Evolutionary conservation across 2,113 vertebrate genomes (phyloP), one percentile per base, ranked within the genome.

Genomic region (Progne subis): DNA sequence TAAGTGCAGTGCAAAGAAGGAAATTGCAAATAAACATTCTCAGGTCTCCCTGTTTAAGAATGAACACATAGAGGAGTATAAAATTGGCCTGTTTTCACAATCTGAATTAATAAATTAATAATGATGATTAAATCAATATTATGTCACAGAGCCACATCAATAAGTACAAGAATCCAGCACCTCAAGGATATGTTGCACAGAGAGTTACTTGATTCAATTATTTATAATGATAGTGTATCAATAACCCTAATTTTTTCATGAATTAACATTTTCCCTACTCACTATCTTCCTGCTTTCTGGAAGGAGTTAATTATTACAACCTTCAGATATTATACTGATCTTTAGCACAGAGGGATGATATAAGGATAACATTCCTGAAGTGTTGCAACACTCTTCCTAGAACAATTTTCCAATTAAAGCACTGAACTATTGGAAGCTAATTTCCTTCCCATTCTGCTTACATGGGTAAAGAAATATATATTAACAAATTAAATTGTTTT

Each of bases 101-200:
- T 71, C 37, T 90, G 79, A 97, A 85, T 96, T 87, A 96, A 85
- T 81, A 97, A 75, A 81, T 75, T 56, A 91, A 44, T 49, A 95
- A 94, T 56, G 81, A 89, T 78, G 37, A 90, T 94, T 92, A 95
- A 96, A 98, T 97, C 93, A 96, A 96, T 97, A 70, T 76, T 92
- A 67, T 88, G 61, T 94, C 94, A 82, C 81, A 92, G 56, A 95
- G 79, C 63, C 87, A 47, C 57, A 96, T 95, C 96, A 89, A 69
- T 90, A 75, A 81, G 96, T 85, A 94, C 81, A 75, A 93, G 74
- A 95, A 94, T 88, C 63, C 79, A 92, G 18, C 67, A 88, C 90
- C 87, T 92, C 63, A 92, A 96, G 69, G 82, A 94, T 85, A 82
- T n/a, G 46, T 94, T 95, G 86, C 69, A 86, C 43, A 70, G 79